Evolutionary conservation across 2,888 invertebrate genomes (phyloP), one percentile per base, ranked within the genome.

Genomic region (Antheraea assamensis): DNA sequence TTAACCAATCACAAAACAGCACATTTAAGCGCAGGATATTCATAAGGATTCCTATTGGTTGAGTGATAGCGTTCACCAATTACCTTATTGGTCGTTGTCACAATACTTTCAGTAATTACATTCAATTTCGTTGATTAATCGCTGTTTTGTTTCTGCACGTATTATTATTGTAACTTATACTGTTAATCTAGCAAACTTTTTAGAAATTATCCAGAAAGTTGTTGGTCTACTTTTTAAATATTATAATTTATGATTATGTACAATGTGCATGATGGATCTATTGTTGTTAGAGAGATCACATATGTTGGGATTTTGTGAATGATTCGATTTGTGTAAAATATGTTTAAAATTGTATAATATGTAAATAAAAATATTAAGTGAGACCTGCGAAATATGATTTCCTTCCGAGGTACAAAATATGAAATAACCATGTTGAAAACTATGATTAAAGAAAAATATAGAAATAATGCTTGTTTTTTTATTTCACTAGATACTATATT

Each of bases 391-490:
- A 90, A 92, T 93, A 93, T 93, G 89, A 92, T 93, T 94, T 93
- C 93, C 94, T 94, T 94, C 93, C 92, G 93, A 93, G 93, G 93
- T 94, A 94, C 93, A 94, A 94, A 92, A 91, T 91, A 93, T 91
- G 85, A 93, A 92, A 90, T 94, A 94, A 93, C 93, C 93, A 94
- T 94, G 94, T 94, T 94, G 92, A 94, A 89, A 91, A 92, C 88
- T 93, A 94, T 91, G 89, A 94, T 93, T 94, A 94, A 94, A 92
- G 81, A 87, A 94, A 92, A 92, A 90, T 90, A 90, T 88, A 90
- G 88, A 88, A 87, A 81, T 72, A 75, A 64, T 15, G 17, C 61
- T n/a, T 15, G 55, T 31, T 72, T 80, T 78, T 83, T 83, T 87
- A 85, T 85, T 86, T 85, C 81, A 78, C 1, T 70, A n/a, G n/a